Evolutionary conservation across 2,888 invertebrate species (phyloP), one percentile per base, ranked within the genome.

Genomic region (Drosophila ezoana): DNA sequence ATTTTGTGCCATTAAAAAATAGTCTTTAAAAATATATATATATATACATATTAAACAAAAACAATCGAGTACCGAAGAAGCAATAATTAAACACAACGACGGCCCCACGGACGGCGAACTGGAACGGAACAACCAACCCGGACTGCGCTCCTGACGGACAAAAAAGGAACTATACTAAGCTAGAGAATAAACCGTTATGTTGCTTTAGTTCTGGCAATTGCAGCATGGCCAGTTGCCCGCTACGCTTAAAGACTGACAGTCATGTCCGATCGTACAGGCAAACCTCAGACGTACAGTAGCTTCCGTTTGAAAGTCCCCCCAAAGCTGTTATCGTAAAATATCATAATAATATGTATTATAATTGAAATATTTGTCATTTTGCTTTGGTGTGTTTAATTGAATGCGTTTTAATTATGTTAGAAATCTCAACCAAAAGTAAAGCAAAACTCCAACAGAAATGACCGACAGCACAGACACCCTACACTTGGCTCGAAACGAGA

Each of bases 301-400:
- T 28, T 28, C 28, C 28, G 28, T 28, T 28, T 28, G 28, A 28
- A 28, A 8, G 28, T 28, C 28, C 28, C 28, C 28, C 28, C 8
- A 28, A 8, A 8, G 28, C 8, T 28, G 28, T 28, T 28, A 28
- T 28, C 28, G 28, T 28, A 28, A 28, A 28, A 28, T 28, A 28
- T 28, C 28, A 28, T 28, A 28, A 23, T 23, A 23, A 28, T 28
- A 28, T 28, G 28, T 28, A 28, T 28, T 28, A 28, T 28, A 28
- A 28, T 28, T 28, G 14, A 53, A 43, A 41, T 56, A 44, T 57
- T 11, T 28, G 35, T 58, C 48, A 72, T 70, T 71, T 84, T 87
- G 79, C 79, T 79, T 85, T 87, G 85, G 85, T 87, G 87, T 85
- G 78, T 76, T 87, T 85, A 84, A 84, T 85, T 85, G 71, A 85